phyloP scores from a whole-genome alignment of 2,113 vertebrate species.

The Leptocoma aspasia region DNA sequence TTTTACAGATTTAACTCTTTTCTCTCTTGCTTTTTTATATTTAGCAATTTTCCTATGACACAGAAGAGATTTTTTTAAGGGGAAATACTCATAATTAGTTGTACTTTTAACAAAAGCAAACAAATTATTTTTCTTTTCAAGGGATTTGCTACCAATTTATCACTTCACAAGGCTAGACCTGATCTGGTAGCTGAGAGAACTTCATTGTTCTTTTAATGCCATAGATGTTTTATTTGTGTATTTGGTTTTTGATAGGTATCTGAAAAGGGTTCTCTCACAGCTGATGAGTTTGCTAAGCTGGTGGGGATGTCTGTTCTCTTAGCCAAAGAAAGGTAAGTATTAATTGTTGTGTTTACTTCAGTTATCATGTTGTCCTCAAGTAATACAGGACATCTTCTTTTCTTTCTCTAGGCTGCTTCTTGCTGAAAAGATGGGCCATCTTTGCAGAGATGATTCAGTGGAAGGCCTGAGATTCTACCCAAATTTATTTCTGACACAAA shows the following conservation, averaged over 20 bases:
- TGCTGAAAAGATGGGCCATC: conserved; percentile 95
- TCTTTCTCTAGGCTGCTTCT: conserved; percentile 83
- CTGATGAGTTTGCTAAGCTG: conserved; percentile 95
- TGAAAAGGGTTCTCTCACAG: conserved; percentile 94
- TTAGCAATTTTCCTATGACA: background rate
- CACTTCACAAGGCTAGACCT: background rate
- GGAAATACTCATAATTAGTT: background rate
- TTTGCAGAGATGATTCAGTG: conserved; percentile 96
- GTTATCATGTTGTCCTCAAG: background rate
- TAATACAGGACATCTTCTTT: background rate
- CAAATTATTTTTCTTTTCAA: background rate
- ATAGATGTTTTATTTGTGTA: background rate
- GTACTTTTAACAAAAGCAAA: background rate
- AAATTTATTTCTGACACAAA: conserved; percentile 87
- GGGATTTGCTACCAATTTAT: background rate
- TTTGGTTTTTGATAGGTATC: conserved; percentile 77
- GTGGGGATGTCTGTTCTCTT: conserved; percentile 96
- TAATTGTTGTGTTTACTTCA: background rate
- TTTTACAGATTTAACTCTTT: background rate
- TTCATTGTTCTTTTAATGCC: background rate
- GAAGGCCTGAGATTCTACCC: conserved; percentile 97
- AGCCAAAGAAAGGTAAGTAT: conserved; percentile 89
- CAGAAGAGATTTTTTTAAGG: background rate
- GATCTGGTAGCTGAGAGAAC: background rate
- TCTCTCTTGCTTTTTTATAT: background rate